phyloP scores from a whole-genome alignment of 2,888 invertebrate genomes.

The Eupithecia pulchellata region DNA sequence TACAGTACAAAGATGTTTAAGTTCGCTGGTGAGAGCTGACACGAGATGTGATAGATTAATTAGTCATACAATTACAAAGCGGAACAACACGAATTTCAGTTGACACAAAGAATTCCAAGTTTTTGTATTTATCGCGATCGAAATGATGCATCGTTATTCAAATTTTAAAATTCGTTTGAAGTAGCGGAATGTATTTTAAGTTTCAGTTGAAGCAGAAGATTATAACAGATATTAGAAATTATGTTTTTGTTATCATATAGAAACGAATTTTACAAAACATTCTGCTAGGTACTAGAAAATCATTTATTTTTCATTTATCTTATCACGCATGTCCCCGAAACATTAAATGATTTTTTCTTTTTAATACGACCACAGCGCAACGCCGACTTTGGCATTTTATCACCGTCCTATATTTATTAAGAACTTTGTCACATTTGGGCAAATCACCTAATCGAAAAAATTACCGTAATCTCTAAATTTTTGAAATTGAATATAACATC shows the following conservation, averaged over 20 bases:
- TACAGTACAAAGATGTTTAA: slow-evolving; percentile 68
- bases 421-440: neutral
- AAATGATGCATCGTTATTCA: slow-evolving; percentile 40
- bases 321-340: neutral
- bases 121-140: slow-evolving; percentile 32
- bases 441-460: neutral
- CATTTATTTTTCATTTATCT: too few relatives aligned
- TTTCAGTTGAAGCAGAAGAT: neutral
- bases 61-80: slow-evolving; percentile 42
- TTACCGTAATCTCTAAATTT: neutral
- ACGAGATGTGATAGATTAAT: slow-evolving; percentile 68
- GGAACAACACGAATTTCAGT: slow-evolving; percentile 39
- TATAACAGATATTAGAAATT: neutral
- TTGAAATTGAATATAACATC: neutral
- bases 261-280: too few relatives aligned
- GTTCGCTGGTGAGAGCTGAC: slow-evolving; percentile 69
- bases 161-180: slow-evolving; percentile 32
- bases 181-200: slow-evolving; percentile 25
- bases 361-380: neutral
- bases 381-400: neutral
- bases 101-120: slow-evolving; percentile 41
- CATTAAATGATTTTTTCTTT: neutral
- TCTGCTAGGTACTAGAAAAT: too few relatives aligned
- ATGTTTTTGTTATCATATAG: neutral
- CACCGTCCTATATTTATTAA: neutral